Evolutionary conservation across 2,888 invertebrate genomes (phyloP).

Genomic region (Drosophila formosana): DNA sequence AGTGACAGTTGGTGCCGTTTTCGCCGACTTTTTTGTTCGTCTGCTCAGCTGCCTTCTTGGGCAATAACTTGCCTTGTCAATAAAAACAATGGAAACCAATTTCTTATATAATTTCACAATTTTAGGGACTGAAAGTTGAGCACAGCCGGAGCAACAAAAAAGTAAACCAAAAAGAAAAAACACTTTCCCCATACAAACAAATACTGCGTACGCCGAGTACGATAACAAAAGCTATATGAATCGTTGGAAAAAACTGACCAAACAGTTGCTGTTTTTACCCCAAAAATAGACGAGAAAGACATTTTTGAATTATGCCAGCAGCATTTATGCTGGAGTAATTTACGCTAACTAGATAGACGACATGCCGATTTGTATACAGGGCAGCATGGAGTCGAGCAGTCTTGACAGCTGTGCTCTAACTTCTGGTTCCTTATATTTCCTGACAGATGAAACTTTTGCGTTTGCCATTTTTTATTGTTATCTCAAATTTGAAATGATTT

Average conservation of each 20-base stretch:
- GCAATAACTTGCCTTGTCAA: slow-evolving; percentile 45
- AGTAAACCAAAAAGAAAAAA: background rate
- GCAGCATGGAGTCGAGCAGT: slow-evolving; percentile 1
- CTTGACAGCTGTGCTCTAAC: slow-evolving; percentile 13
- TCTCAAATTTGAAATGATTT: slow-evolving; percentile 72
- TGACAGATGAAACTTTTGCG: slow-evolving; percentile 41
- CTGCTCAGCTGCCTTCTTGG: slow-evolving; percentile 1
- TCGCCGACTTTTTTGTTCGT: background rate
- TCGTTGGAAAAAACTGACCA: background rate
- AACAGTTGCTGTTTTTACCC: background rate
- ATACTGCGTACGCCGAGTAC: slow-evolving; percentile 12
- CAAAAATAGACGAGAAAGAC: background rate
- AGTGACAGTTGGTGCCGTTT: slow-evolving; percentile 35
- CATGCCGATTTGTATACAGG: slow-evolving; percentile 4
- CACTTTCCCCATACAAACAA: background rate
- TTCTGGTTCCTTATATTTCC: background rate
- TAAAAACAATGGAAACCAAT: slow-evolving; percentile 61
- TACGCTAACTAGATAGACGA: background rate
- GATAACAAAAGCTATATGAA: background rate
- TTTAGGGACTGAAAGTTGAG: slow-evolving; percentile 32
- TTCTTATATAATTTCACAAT: slow-evolving; percentile 61
- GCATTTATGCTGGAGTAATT: background rate
- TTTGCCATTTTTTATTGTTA: slow-evolving; percentile 65
- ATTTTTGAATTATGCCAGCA: background rate
- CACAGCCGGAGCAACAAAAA: slow-evolving; percentile 13